phyloP scores from a whole-genome alignment of 2,113 vertebrate genomes.

The Hucho hucho region DNA sequence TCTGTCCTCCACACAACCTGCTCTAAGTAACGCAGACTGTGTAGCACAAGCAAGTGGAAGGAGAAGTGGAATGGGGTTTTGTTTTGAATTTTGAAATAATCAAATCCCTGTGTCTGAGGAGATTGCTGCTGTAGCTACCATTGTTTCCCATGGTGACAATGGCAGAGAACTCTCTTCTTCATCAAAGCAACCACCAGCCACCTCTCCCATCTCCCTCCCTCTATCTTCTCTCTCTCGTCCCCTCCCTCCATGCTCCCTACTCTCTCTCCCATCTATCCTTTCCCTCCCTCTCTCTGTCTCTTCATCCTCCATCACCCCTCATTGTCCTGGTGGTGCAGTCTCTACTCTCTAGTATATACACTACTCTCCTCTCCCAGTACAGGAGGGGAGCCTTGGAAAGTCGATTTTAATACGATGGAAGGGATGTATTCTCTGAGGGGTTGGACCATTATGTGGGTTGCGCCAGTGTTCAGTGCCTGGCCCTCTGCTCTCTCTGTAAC shows the following conservation, averaged over 20 bases:
- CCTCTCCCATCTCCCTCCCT: constrained; percentile 25
- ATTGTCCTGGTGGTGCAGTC: constrained; percentile 7
- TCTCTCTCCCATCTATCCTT: constrained; percentile 21
- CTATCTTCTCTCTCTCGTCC: constrained; percentile 23
- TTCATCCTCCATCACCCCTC: constrained; percentile 36
- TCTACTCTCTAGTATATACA: not conserved
- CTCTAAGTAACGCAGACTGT: constrained; percentile 42
- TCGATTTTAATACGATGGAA: constrained; percentile 62
- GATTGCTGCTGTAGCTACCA: constrained; percentile 45
- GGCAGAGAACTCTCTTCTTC: constrained; percentile 28
- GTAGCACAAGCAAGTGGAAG: constrained; percentile 30
- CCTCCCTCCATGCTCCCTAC: constrained; percentile 45
- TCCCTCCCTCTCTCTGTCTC: constrained; percentile 7
- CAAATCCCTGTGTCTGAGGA: constrained; percentile 58
- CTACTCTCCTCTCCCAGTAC: not conserved
- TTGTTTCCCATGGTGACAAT: constrained; percentile 50
- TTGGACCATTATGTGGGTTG: constrained; percentile 45
- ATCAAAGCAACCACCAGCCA: not conserved
- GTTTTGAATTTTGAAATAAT: constrained; percentile 66
- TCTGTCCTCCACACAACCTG: constrained; percentile 48
- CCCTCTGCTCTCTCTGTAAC: constrained; percentile 14
- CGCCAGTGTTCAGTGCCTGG: constrained; percentile 34
- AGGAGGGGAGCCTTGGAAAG: constrained; percentile 46
- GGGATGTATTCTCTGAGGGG: constrained; percentile 57
- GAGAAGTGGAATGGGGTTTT: constrained; percentile 31